Percentiles rank a stretch among this genome's conserved stretches.
These are phyloP conservation scores for Hiodon tergisus DNA, from an alignment of 2,113 vertebrate genomes.

Conservation along the genomic window DNA sequence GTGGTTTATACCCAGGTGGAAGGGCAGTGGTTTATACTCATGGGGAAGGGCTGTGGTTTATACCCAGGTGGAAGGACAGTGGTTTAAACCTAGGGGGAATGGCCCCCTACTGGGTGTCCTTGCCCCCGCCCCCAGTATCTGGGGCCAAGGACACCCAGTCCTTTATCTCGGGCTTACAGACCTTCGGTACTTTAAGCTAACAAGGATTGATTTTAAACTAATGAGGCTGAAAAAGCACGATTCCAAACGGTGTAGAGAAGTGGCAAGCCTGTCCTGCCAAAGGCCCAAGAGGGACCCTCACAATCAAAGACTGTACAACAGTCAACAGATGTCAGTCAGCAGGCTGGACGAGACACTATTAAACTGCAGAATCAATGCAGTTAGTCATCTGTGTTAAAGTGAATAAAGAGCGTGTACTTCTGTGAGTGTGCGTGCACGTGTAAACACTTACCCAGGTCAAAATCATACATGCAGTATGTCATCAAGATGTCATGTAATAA, in stretches of 20 bases:
- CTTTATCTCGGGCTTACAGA: not conserved
- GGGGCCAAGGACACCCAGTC: not conserved
- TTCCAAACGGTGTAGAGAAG: not conserved
- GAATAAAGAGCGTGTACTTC: no score
- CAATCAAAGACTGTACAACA: not conserved
- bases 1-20: no score
- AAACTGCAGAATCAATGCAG: not conserved
- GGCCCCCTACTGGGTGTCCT: no score
- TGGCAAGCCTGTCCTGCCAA: not conserved
- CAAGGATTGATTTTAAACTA: not conserved
- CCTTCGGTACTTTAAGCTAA: not conserved
- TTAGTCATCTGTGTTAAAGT: not conserved
- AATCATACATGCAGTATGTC: constrained; percentile 98
- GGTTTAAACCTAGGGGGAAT: no score
- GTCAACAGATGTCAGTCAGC: not conserved
- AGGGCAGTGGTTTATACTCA: no score
- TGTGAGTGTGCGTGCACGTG: no score
- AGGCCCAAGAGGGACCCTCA: no score
- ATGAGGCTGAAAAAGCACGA: not conserved
- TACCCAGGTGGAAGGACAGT: no score
- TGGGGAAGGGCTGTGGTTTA: no score
- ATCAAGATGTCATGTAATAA: constrained; percentile 96
- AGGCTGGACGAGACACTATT: not conserved
- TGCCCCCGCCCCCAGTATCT: no score
- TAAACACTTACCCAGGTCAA: constrained; percentile 85